These are phyloP conservation scores for Pedetes capensis DNA, from an alignment of 2,113 vertebrate species.

Conservation along the genomic window DNA sequence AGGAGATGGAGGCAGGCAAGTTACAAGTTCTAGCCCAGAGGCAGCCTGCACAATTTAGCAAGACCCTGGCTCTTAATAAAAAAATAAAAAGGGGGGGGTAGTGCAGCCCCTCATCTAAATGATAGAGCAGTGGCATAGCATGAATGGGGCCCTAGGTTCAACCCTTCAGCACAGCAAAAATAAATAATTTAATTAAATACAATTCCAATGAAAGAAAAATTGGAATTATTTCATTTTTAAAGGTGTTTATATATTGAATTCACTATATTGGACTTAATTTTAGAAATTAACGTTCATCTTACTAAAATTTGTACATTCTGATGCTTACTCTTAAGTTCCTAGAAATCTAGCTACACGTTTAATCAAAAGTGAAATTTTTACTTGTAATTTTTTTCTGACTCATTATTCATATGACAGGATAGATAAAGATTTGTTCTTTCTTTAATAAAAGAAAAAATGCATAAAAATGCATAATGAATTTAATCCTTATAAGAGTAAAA, in stretches of 20 bases:
- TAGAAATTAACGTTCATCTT: background rate
- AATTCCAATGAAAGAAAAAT: background rate
- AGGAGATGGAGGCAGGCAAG: no score
- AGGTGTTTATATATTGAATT: background rate
- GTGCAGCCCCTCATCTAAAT: no score
- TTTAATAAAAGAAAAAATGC: background rate
- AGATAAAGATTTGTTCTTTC: background rate
- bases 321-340: background rate
- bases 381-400: background rate
- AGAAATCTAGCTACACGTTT: background rate
- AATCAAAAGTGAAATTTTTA: background rate
- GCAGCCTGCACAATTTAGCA: no score
- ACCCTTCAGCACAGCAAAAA: no score
- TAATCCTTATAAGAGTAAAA: background rate
- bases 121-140: no score
- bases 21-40: no score
- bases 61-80: no score
- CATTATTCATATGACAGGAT: background rate
- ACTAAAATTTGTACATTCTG: background rate
- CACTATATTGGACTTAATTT: background rate
- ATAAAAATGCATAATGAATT: background rate
- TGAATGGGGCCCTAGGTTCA: no score
- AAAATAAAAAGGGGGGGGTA: no score
- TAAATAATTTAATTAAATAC: no score
- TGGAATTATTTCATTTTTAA: background rate